Evolutionary conservation across 2,888 invertebrate species (phyloP).

Genomic region (Harmothoe impar): DNA sequence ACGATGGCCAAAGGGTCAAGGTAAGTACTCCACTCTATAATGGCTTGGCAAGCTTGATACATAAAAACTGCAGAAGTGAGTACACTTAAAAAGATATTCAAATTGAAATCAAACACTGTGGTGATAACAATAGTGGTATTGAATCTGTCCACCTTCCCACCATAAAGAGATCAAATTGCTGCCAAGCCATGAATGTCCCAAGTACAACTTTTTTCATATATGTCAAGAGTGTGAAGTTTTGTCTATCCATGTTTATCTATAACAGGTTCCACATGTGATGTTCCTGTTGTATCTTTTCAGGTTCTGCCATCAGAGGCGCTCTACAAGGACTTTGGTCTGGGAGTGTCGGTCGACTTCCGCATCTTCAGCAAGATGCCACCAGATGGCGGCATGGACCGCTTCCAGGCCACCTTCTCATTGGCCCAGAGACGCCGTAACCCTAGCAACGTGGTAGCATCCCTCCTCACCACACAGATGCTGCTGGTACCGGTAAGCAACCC

Average conservation of each 20-base stretch:
- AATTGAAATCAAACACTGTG: no score
- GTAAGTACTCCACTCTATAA: no score
- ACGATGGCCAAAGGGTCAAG: slow-evolving; percentile 24
- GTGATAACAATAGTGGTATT: no score
- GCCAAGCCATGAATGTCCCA: no score
- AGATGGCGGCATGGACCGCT: neutral
- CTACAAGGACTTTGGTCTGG: slow-evolving; percentile 23
- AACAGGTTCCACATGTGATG: no score
- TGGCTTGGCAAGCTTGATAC: no score
- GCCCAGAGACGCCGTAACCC: slow-evolving; percentile 28
- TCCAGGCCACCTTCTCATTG: slow-evolving; percentile 50
- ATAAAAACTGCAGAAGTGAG: no score
- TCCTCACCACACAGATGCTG: slow-evolving; percentile 12
- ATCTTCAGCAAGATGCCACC: slow-evolving; percentile 26
- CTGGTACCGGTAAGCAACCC: neutral
- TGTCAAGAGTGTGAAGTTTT: no score
- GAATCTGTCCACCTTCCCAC: no score
- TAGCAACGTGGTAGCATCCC: neutral
- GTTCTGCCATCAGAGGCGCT: neutral
- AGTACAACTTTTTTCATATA: no score
- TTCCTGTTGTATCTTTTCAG: neutral
- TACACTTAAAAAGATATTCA: neutral
- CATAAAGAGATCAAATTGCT: no score
- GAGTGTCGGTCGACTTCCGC: slow-evolving; percentile 7
- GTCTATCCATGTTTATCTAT: no score